These are phyloP conservation scores for Ptycholaimellus sp. DNA, from an alignment of 2,888 invertebrate genomes.

Conservation along the genomic window DNA sequence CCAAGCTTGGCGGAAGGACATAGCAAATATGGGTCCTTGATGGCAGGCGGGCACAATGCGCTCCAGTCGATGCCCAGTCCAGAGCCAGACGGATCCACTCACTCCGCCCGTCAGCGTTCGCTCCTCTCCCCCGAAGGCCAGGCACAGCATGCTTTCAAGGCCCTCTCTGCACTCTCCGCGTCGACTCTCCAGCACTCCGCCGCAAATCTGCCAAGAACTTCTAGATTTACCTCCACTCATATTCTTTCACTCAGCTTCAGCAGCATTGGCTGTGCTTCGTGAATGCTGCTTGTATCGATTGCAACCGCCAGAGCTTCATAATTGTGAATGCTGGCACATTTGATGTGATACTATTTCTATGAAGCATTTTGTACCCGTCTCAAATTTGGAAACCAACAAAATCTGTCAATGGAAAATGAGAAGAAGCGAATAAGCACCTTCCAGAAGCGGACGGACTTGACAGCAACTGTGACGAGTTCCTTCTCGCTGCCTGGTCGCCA, in stretches of 20 bases:
- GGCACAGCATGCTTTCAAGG: too few species aligned
- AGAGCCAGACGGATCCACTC: slow-evolving; percentile 28
- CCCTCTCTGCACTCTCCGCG: too few species aligned
- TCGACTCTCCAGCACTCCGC: too few species aligned
- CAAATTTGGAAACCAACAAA: too few species aligned
- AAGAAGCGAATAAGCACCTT: slow-evolving; percentile 4
- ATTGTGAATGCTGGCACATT: neutral
- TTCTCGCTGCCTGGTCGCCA: neutral
- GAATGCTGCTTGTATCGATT: too few species aligned
- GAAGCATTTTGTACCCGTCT: neutral
- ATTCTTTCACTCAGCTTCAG: too few species aligned
- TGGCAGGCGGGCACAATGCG: slow-evolving; percentile 27
- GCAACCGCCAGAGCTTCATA: neutral
- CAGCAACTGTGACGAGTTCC: slow-evolving; percentile 28
- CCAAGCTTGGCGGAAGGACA: too few species aligned
- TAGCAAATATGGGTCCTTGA: slow-evolving; percentile 29
- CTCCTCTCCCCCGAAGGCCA: neutral
- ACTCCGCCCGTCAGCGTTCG: slow-evolving; percentile 26
- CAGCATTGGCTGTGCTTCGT: too few species aligned
- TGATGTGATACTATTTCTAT: neutral
- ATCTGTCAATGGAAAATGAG: neutral
- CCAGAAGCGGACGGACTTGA: slow-evolving; percentile 32
- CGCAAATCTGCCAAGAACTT: too few species aligned
- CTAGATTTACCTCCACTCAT: too few species aligned
- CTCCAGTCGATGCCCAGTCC: slow-evolving; percentile 23